A percentile compares a stretch with the other conserved stretches of the same genome.
Conservation (phyloP, 2,888 invertebrate species). For the Harpagoxenus sublaevis region DNA sequence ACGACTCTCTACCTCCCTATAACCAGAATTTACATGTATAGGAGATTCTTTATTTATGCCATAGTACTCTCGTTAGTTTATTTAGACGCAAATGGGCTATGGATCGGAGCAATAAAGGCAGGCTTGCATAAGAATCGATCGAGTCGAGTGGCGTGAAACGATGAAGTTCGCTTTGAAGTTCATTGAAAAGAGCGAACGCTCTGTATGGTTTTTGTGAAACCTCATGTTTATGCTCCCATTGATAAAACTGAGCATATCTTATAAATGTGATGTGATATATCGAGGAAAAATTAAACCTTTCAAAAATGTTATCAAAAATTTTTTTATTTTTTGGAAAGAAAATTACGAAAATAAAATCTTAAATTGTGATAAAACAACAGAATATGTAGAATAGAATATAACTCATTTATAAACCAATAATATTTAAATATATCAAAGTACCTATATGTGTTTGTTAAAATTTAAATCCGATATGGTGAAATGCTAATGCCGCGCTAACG, state of each 20-base stretch:
- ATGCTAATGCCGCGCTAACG: background rate
- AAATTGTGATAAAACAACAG: background rate
- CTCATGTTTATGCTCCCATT: conserved; percentile 5
- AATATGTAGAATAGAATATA: background rate
- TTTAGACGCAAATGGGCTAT: conserved; percentile 1
- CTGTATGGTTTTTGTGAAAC: background rate
- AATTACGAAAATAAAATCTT: background rate
- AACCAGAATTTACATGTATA: background rate
- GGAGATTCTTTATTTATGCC: background rate
- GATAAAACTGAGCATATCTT: background rate
- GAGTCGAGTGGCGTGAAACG: background rate
- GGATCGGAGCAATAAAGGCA: conserved; percentile 1
- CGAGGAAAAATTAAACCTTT: background rate
- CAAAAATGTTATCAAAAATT: background rate
- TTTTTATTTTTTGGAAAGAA: background rate
- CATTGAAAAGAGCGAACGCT: background rate
- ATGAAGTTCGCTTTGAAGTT: conserved; percentile 11
- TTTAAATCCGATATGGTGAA: background rate
- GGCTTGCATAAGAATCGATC: conserved; percentile 18
- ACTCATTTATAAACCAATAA: background rate
- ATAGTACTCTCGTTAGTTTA: background rate
- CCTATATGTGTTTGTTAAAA: background rate
- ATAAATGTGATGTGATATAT: background rate
- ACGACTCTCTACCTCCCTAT: conserved; percentile 86
- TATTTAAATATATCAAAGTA: background rate